Evolutionary conservation across 2,113 vertebrate genomes (phyloP), one percentile per base, ranked within the genome.

Genomic region (Tapirus terrestris): DNA sequence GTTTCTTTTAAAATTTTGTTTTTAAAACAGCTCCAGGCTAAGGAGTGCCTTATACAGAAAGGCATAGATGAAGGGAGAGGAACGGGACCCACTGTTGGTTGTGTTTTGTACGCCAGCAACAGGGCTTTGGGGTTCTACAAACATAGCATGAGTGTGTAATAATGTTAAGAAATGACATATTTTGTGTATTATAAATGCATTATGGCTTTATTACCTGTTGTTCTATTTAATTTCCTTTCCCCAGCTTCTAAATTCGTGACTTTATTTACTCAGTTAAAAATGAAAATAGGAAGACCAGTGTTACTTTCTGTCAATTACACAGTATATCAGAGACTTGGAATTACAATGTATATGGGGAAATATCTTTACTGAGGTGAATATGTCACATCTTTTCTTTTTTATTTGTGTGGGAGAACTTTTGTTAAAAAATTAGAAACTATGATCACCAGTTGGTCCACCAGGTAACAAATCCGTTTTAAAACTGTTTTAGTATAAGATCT

Each of bases 261-360:
- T 92, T 92, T 56, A 45, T 65, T 83, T 61, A 45, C 45, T 86
- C n/a, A 65, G 18, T 93, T 94, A 31, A 84, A 95, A 96, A 84
- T 92, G 81, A 81, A 96, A 91, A 68, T n/a, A 45, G 1, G 45
- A 75, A 75, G 31, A 53, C 2, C 11, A 20, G 72, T 5, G 17
- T 86, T 81, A 88, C 45, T 73, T 68, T 89, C 10, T 65, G 25
- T 80, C 20, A 25, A 0, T 67, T 67, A 33, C 0, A 31, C 18
- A 45, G 39, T 51, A 16, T 80, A 16, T 80, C 31, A 17, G n/a
- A 81, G 72, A 53, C 70, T n/a, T 73, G 60, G 58, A 36, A 9
- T 89, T 12, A 18, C 4, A 36, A 3, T 48, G 33, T 72, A 18
- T 75, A 53, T 11, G 21, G 91, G 39, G 82, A 43, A 36, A 9